A percentile compares a stretch with the other conserved stretches of the same genome.
Conservation (phyloP, 2,888 invertebrate species). For the Tridacna gigas region DNA sequence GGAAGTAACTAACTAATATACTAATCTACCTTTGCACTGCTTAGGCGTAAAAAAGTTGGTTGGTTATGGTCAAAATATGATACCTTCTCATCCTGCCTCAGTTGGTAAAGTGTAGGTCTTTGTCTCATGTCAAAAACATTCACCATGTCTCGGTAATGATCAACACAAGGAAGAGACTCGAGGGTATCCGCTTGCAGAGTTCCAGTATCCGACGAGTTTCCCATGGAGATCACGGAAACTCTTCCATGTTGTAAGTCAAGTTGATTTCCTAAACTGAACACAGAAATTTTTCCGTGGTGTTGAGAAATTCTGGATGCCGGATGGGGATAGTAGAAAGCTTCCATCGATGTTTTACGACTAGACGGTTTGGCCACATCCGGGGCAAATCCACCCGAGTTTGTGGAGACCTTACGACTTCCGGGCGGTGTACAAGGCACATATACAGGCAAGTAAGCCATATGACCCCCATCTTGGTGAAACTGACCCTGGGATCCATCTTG, state of each 20-base stretch:
- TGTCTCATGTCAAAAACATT: slow-evolving; percentile 64
- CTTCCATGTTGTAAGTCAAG: slow-evolving; percentile 42
- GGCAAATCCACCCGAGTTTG: slow-evolving; percentile 41
- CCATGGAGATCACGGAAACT: slow-evolving; percentile 60
- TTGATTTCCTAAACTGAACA: slow-evolving; percentile 54
- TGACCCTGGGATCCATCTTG: slow-evolving; percentile 18
- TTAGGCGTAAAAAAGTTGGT: too few relatives aligned
- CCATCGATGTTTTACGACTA: slow-evolving; percentile 58
- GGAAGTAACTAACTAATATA: too few relatives aligned
- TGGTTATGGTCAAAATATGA: not conserved
- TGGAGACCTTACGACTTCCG: slow-evolving; percentile 42
- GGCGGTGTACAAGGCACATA: slow-evolving; percentile 43
- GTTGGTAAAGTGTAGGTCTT: slow-evolving; percentile 84
- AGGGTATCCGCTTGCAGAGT: slow-evolving; percentile 86
- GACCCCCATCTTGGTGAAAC: slow-evolving; percentile 23
- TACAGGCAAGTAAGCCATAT: slow-evolving; percentile 36
- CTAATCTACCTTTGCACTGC: too few relatives aligned
- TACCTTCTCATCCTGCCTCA: slow-evolving; percentile 81
- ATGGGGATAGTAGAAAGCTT: slow-evolving; percentile 51
- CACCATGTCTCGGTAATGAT: slow-evolving; percentile 88
- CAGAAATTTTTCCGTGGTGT: slow-evolving; percentile 55
- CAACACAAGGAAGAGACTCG: slow-evolving; percentile 92
- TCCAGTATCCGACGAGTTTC: slow-evolving; percentile 51
- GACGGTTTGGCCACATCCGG: slow-evolving; percentile 27
- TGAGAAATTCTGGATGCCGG: slow-evolving; percentile 8